Conservation (phyloP, 2,113 vertebrate genomes). For the Orycteropus afer region DNA sequence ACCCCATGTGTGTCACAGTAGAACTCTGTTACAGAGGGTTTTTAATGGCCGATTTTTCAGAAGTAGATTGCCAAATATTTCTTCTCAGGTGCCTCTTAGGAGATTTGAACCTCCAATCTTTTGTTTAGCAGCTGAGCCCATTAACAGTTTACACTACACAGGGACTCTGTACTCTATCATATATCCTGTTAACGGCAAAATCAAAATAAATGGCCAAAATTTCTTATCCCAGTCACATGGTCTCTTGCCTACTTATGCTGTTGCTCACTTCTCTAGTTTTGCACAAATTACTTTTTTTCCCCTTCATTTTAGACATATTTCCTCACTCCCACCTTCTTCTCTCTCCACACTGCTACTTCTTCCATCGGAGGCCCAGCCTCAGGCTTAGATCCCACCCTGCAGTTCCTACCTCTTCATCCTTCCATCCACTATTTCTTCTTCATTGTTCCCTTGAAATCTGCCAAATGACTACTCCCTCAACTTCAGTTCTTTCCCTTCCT, state of each 20-base stretch:
- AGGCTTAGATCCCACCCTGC: neutral
- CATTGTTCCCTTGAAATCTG: neutral
- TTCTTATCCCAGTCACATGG: too few species aligned
- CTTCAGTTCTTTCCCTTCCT: neutral
- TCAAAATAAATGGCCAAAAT: neutral
- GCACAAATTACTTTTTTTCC: neutral
- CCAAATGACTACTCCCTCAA: neutral
- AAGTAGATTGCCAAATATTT: neutral
- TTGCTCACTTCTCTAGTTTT: neutral
- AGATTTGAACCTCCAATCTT: neutral
- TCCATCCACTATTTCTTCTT: neutral
- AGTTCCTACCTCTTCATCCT: fast-evolving
- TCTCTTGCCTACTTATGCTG: neutral
- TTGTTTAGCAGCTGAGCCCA: neutral
- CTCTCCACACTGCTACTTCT: neutral
- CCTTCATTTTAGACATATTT: neutral
- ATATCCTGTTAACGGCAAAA: neutral
- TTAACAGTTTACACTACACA: neutral
- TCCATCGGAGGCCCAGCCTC: neutral
- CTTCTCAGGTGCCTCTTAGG: neutral
- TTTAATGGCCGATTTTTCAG: neutral
- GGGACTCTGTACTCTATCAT: neutral
- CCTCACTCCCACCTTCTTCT: neutral
- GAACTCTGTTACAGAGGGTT: neutral
- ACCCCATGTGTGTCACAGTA: neutral